These are phyloP conservation scores for Meghimatium bilineatum DNA, from an alignment of 2,888 invertebrate species.

Conservation along the genomic window DNA sequence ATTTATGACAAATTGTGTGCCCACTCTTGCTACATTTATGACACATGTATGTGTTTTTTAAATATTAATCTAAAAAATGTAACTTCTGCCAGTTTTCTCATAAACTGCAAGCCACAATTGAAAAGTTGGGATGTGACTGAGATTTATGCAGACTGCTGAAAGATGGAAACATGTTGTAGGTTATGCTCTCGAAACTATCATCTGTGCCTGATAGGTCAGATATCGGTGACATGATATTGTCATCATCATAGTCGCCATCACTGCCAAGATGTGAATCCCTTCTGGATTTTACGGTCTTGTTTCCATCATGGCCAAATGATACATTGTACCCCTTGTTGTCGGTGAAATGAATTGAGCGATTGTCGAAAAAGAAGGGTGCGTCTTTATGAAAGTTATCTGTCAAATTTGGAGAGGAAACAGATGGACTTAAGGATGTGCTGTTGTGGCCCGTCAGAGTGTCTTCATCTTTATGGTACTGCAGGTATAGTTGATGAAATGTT, in stretches of 20 bases:
- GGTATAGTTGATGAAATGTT: conserved; percentile 26
- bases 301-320: neutral
- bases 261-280: conserved; percentile 33
- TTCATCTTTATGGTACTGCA: conserved; percentile 1
- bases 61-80: too few species aligned
- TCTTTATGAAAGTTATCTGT: conserved; percentile 59
- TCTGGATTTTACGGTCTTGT: neutral
- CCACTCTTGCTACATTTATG: too few species aligned
- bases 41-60: too few species aligned
- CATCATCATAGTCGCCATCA: neutral
- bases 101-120: conserved; percentile 31
- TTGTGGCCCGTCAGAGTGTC: neutral
- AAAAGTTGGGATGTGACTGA: conserved; percentile 25
- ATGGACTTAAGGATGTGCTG: conserved; percentile 41
- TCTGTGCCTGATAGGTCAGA: neutral
- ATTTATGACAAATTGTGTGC: too few species aligned
- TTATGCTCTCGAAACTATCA: conserved; percentile 21
- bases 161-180: neutral
- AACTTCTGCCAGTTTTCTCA: neutral
- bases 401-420: conserved; percentile 62
- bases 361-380: conserved; percentile 33
- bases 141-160: conserved; percentile 22
- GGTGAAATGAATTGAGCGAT: neutral
- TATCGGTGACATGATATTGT: neutral
- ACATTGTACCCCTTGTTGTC: neutral